These are phyloP conservation scores for Dipus sagitta DNA, from an alignment of 2,797 vertebrate genomes.

Conservation along the genomic window DNA sequence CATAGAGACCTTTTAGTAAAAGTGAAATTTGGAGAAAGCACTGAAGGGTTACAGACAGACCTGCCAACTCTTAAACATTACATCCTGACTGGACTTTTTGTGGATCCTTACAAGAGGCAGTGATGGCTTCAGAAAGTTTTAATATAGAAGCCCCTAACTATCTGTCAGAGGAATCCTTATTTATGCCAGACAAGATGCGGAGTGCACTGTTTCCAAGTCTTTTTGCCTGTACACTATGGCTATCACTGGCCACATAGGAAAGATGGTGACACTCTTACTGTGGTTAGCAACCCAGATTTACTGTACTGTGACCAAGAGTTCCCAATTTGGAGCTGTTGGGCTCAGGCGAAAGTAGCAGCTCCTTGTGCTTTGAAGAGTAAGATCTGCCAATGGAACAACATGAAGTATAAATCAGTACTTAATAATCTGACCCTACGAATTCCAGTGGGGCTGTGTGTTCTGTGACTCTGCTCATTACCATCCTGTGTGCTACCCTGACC, in stretches of 20 bases:
- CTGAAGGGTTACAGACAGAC: no score
- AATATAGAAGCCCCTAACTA: conserved; percentile 95
- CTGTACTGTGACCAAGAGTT: conserved; percentile 87
- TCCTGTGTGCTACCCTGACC: conserved; percentile 88
- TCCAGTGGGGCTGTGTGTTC: conserved; percentile 94
- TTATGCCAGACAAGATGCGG: conserved; percentile 85
- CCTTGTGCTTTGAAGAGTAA: conserved; percentile 80
- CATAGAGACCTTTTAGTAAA: no score
- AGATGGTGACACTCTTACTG: conserved; percentile 67
- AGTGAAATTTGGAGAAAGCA: no score
- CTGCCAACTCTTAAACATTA: no score
- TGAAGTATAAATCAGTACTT: conserved; percentile 79
- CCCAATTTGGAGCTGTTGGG: conserved; percentile 82
- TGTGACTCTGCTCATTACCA: conserved; percentile 91
- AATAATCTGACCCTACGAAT: conserved; percentile 86
- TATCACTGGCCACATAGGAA: conserved; percentile 91
- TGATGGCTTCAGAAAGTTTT: conserved; percentile 88
- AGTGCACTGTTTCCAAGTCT: conserved; percentile 84
- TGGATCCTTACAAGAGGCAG: conserved; percentile 85
- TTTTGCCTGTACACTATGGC: conserved; percentile 93
- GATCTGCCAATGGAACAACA: conserved; percentile 85
- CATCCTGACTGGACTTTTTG: no score
- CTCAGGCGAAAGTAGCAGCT: conserved; percentile 81
- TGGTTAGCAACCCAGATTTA: conserved; percentile 90
- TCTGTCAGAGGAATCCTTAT: conserved; percentile 89